Conservation (phyloP, 2,113 vertebrate species). For the Paradoxurus hermaphroditus region DNA sequence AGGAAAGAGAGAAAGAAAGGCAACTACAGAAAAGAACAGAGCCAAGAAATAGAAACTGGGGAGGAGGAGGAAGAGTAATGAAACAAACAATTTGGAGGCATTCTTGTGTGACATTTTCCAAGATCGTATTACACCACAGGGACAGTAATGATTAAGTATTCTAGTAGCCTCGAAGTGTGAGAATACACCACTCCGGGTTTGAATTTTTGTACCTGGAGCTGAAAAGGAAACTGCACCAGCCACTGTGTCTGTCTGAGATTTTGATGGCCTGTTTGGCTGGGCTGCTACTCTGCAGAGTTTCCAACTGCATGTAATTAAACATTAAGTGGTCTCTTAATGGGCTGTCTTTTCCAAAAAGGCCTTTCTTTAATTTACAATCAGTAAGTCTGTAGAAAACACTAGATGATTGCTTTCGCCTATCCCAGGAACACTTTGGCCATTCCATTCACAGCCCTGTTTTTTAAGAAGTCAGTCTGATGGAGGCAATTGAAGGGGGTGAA, state of each 20-base stretch:
- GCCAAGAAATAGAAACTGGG: constrained; percentile 67
- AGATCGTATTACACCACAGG: constrained; percentile 50
- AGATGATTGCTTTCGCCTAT: constrained; percentile 46
- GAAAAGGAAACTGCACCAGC: constrained; percentile 11
- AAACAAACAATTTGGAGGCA: constrained; percentile 59
- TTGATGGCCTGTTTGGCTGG: constrained; percentile 47
- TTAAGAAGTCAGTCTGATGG: background rate
- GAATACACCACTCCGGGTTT: background rate
- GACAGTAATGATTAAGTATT: constrained; percentile 44
- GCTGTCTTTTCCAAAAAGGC: constrained; percentile 45
- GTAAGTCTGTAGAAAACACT: constrained; percentile 35
- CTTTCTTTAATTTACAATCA: constrained; percentile 53
- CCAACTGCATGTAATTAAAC: constrained; percentile 27
- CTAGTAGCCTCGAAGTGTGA: background rate
- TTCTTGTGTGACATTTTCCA: constrained; percentile 52
- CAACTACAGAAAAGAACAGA: constrained; percentile 21
- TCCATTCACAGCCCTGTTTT: constrained; percentile 1
- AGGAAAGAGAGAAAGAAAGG: background rate
- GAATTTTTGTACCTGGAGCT: constrained; percentile 13
- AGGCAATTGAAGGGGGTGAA: background rate
- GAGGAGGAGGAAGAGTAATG: constrained; percentile 42
- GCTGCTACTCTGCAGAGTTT: background rate
- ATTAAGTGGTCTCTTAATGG: constrained; percentile 49
- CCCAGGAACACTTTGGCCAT: background rate
- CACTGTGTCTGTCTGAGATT: background rate